Base-by-base conservation (phyloP, 2,113 vertebrate genomes). In the Albula glossodonta region DNA sequence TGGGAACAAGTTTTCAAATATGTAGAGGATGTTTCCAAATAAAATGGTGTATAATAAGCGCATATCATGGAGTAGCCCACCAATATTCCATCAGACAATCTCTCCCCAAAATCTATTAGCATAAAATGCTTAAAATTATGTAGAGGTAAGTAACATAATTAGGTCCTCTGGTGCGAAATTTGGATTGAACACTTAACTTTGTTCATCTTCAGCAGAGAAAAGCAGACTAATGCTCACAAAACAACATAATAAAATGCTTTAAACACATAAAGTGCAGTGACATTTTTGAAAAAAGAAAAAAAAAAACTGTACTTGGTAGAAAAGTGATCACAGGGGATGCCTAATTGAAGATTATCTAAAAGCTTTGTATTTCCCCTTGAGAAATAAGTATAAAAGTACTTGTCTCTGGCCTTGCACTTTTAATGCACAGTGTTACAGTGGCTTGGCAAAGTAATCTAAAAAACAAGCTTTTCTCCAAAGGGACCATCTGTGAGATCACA, bases 151-250 rank as follows among this genome's bases (percentile, higher is more conserved):
- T 80, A 83, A 80, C 52, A 86, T 89, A 90, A 91, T 91, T 90
- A 90, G 90, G 81, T 91, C 89, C 90, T 92, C 85, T 87, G 91
- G 88, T 84, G 89, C 78, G 1, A 89, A 85, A 84, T 31, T 85
- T 84, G 79, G 84, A 70, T 52, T 17, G 79, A 81, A 85, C 52
- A 86, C 66, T 66, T 66, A 60, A 19, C 79, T 56, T 87, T 78
- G 56, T 63, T 86, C 77, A 87, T 85, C 80, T 84, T 86, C 48
- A 60, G 66, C 31, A 56, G 57, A 77, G 49, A 85, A 50, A 86
- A 79, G 85, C 86, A 88, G 48, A 78, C 79, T 77, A 12, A 63
- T 78, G 49, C n/a, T 1, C 57, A 81, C 81, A 87, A 90, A 84
- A 51, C 53, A 41, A 86, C 11, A 50, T 63, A 63, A 49, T 53